Evolutionary conservation across 2,113 vertebrate species (phyloP).

Genomic region (Zosterops borbonicus): DNA sequence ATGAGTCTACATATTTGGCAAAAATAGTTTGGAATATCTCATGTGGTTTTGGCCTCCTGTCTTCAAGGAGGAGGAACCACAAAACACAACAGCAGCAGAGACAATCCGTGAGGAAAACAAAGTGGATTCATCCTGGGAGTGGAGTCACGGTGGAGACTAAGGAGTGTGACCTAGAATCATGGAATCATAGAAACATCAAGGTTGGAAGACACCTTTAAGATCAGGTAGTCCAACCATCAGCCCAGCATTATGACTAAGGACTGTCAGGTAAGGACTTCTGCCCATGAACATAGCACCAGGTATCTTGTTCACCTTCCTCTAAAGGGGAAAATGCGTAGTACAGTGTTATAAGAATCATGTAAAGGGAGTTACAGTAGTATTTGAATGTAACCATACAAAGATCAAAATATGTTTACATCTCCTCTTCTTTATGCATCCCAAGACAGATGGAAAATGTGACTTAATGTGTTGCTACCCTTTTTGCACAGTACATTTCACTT

Average conservation of each 20-base stretch:
- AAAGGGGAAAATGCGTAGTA: background rate
- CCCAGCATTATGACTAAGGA: background rate
- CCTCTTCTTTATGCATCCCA: background rate
- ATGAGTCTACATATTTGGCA: background rate
- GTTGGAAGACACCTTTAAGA: background rate
- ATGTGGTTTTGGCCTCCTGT: background rate
- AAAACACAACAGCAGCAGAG: background rate
- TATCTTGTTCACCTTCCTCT: accelerated
- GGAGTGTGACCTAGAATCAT: background rate
- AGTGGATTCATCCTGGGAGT: background rate
- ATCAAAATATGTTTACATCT: background rate
- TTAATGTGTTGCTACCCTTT: background rate
- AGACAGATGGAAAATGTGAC: background rate
- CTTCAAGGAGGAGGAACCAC: background rate
- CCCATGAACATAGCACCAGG: background rate
- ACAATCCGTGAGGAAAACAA: background rate
- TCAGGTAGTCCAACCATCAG: background rate
- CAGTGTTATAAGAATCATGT: background rate
- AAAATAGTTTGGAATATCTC: background rate
- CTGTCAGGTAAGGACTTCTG: background rate
- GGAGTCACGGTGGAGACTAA: background rate
- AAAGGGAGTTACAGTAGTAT: background rate
- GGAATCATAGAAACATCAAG: background rate
- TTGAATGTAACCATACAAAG: background rate
- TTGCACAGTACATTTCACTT: background rate